Base-by-base conservation (phyloP, 2,113 vertebrate genomes). In the Cephalopterus ornatus region DNA sequence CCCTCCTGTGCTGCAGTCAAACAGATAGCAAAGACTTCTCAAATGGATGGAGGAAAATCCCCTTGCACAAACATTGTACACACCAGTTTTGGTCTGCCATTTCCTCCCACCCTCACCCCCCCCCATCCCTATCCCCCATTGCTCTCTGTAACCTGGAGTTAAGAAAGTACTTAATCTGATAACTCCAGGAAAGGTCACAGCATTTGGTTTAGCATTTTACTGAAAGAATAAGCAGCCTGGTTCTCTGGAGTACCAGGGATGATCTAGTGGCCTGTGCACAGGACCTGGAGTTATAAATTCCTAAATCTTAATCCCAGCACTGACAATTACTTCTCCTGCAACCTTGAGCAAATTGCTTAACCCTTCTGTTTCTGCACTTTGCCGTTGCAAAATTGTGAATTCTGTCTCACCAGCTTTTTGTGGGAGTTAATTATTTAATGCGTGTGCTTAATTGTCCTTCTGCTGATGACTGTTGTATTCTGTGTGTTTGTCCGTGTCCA, bases 331-430 rank as follows among this genome's bases (percentile, higher is more conserved):
- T 92, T 96, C 79, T 83, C 42, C 12, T 5, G 39, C 1, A 82
- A 92, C 82, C 93, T 90, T 81, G 76, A 95, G 79, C 72, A 96
- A 94, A 96, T 91, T 83, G 82, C 65, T 96, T 95, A 80, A 91
- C 67, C 75, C 92, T 78, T 93, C 92, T 63, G 30, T 59, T 90
- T 86, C 66, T 93, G 53, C 65, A 65, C 84, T 82, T 92, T 28
- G 35, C 32, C 7, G 1, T 35, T 35, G 74, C 63, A 75, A 93
- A 83, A 32, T 0, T 55, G 46, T 75, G 92, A 85, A 67, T 55
- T 39, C 50, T 74, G 28, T 30, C 85, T 79, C 8, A 0, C 27
- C 23, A 53, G 50, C 12, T 26, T 62, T 47, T 55, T 67, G 46
- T 47, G 33, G 35, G 75, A 30, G 35, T 74, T 83, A 85, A 74